Base-by-base conservation (phyloP, 2,797 vertebrate species). In the Hemitrygon akajei region DNA sequence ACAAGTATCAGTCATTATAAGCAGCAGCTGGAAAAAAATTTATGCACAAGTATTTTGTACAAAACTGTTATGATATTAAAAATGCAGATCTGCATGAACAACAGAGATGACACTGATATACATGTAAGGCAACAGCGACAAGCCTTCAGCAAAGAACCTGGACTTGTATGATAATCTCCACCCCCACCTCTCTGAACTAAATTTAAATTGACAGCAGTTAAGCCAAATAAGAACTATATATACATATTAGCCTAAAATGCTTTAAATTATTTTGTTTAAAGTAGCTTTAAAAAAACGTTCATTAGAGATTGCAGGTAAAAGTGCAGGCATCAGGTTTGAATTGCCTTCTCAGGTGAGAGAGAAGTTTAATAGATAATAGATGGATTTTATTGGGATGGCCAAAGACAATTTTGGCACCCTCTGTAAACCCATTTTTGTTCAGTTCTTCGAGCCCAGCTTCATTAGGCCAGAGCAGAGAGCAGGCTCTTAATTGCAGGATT, bases 1-100 rank as follows among this genome's bases (percentile, higher is more conserved):
- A 89, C 86, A 89, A 69, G 86, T 89, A 89, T 89, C 34, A 34
- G 60, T 89, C 60, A 89, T 34, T 89, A 89, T 69, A 89, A 66
- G 86, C 86, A 89, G 86, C 34, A 89, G 86, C 86, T 89, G 86
- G 86, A 69, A 89, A 89, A 89, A 89, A 66, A 89, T 66, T 89
- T 89, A 89, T 89, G 86, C 86, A 69, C 86, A 89, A 89, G 60
- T 89, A 89, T 89, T 89, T 89, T 89, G 86, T 89, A 89, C 86
- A 89, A 89, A 89, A 89, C 86, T 89, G 86, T 63, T 89, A 89
- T 89, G 86, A 89, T 89, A 69, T 89, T 89, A 89, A 89, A 89
- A 89, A 89, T 89, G 86, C 18, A 37, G 60, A 89, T 18, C 18
- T 16, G 63, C 30, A 89, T n/a, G 18, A 89, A 69, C 60, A 66